These are phyloP conservation scores for Pteropus rufus DNA, from an alignment of 2,797 vertebrate species.

Conservation along the genomic window DNA sequence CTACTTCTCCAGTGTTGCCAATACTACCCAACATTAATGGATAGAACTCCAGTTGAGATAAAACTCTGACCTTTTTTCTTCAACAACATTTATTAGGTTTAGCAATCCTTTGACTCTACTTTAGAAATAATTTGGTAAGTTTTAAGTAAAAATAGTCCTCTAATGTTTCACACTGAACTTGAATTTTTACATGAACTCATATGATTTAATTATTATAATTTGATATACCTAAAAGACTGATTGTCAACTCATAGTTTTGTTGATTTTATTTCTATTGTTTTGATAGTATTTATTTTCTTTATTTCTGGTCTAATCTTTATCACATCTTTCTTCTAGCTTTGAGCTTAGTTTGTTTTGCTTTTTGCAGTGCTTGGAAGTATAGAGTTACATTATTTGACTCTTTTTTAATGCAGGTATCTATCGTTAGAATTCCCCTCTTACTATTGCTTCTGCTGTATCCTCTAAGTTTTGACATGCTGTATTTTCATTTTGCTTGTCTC, in stretches of 20 bases:
- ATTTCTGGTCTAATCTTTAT: not conserved
- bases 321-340: not conserved
- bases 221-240: not conserved
- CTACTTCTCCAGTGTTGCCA: not conserved
- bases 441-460: not conserved
- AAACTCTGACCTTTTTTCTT: not conserved
- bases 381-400: not conserved
- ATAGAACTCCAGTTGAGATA: not conserved
- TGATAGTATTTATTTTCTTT: not conserved
- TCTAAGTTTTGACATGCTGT: not conserved
- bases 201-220: not conserved
- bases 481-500: not conserved
- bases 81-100: not conserved
- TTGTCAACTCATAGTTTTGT: not conserved
- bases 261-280: not conserved
- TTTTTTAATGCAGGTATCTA: not conserved
- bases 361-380: not conserved
- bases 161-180: not conserved
- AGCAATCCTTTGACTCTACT: not conserved
- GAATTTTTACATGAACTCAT: not conserved
- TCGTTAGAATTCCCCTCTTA: not conserved
- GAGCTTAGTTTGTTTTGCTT: not conserved
- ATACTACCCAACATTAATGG: not conserved
- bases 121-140: not conserved
- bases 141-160: not conserved